Evolutionary conservation across 2,113 vertebrate species (phyloP).

Genomic region (Aldabrachelys gigantea): DNA sequence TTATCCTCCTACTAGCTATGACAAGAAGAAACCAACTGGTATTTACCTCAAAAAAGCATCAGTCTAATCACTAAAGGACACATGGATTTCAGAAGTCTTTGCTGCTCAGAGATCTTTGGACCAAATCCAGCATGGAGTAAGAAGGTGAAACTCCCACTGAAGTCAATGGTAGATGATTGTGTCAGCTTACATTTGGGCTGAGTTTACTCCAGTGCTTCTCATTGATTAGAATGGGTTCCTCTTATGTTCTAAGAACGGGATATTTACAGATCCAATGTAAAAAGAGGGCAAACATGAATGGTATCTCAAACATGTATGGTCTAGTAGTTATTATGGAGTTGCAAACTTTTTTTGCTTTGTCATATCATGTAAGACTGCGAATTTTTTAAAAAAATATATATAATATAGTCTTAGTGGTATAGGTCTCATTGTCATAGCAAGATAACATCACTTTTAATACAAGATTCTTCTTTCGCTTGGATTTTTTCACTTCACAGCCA

Average conservation of each 20-base stretch:
- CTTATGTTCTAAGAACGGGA: background rate
- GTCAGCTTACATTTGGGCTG: background rate
- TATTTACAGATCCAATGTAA: background rate
- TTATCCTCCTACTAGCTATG: background rate
- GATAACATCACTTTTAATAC: background rate
- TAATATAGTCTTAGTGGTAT: background rate
- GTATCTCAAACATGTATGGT: background rate
- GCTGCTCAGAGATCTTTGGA: background rate
- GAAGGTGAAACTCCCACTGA: background rate
- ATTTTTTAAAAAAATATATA: background rate
- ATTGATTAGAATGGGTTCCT: fast-evolving
- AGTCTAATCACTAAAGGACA: background rate
- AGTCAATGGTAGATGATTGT: background rate
- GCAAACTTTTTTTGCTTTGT: background rate
- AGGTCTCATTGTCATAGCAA: background rate
- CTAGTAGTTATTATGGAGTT: background rate
- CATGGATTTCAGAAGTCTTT: background rate
- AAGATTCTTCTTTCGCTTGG: background rate
- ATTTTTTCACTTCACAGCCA: background rate
- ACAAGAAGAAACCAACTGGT: background rate
- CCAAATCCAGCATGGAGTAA: fast-evolving
- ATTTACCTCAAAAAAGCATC: background rate
- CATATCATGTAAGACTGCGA: background rate
- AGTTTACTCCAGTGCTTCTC: background rate
- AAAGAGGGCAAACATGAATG: background rate